Base-by-base conservation (phyloP, 2,888 invertebrate species). In the Cyclophora punctaria region DNA sequence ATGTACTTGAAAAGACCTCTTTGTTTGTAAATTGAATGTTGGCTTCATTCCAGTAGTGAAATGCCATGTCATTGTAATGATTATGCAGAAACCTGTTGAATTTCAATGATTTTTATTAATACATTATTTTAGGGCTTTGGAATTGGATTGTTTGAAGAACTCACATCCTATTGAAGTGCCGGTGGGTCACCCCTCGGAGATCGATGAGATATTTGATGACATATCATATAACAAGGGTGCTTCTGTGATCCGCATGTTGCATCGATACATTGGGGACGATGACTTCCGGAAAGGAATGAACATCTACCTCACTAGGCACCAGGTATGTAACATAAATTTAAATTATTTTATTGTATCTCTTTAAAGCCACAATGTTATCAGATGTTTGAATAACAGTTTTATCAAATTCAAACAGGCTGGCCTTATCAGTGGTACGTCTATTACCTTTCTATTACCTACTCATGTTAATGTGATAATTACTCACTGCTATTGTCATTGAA, bases 191-290 rank as follows among this genome's bases (percentile, higher is more conserved):
- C 98, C 98, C 0, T 93, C 94, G 5, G 98, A 98, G 83, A 95
- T 98, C 52, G 98, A 98, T 82, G 98, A 98, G 81, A 98, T 99
- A 63, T 99, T 98, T 87, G 98, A 99, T 87, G 95, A 95, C 66
- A 98, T 99, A 67, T 98, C 98, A 41, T 99, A 98, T 83, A 94
- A 95, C 72, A 99, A 99, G 79, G 98, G 98, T 3, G 97, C 98
- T 2, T 96, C 96, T 48, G 94, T 98, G 4, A 97, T 98, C 57
- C 90, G 98, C 58, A 98, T 98, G 98, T 84, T 98, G 57, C 96
- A 98, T 74, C 92, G 93, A 69, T 98, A 96, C 71, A 95, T 99
- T 69, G 98, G 98, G 7, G 96, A 98, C 80, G 92, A 93, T 71
- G 95, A 96, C 80, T 98, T 98, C 77, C 92, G 95, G 42, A 95